Conservation (phyloP, 1,140 invertebrate species). For the Conus ventricosus region DNA sequence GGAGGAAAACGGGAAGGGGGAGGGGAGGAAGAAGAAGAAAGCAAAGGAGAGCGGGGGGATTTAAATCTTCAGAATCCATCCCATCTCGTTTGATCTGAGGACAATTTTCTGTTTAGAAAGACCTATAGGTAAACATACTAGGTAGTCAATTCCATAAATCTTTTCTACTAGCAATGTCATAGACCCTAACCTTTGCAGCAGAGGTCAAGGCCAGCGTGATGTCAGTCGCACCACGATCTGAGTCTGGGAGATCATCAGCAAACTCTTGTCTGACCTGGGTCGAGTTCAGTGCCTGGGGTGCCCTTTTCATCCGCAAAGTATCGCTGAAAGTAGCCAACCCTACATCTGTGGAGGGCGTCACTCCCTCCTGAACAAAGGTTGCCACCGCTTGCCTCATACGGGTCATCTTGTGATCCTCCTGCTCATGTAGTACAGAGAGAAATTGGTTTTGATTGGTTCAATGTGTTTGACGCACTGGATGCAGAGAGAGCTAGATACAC, state of each 20-base stretch:
- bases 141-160: too few species aligned
- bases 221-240: constrained; percentile 21
- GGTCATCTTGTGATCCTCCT: constrained; percentile 38
- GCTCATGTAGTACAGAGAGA: background rate
- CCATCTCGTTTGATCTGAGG: too few species aligned
- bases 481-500: too few species aligned
- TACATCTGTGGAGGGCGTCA: constrained; percentile 26
- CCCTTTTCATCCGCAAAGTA: background rate
- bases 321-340: constrained; percentile 38
- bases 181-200: constrained; percentile 29
- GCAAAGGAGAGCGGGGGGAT: too few species aligned
- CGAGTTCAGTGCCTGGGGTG: constrained; percentile 9
- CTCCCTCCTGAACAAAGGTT: constrained; percentile 30
- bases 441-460: too few species aligned
- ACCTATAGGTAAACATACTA: too few species aligned
- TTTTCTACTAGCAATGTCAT: background rate
- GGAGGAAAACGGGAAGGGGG: too few species aligned
- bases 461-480: too few species aligned
- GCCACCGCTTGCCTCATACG: constrained; percentile 38
- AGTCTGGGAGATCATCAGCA: constrained; percentile 3
- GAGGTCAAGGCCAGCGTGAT: constrained; percentile 13
- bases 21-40: too few species aligned
- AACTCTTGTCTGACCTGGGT: constrained; percentile 24
- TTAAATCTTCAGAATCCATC: too few species aligned
- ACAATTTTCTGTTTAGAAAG: too few species aligned